These are phyloP conservation scores for Cheilosia soror DNA, from an alignment of 2,888 invertebrate genomes.

Conservation along the genomic window DNA sequence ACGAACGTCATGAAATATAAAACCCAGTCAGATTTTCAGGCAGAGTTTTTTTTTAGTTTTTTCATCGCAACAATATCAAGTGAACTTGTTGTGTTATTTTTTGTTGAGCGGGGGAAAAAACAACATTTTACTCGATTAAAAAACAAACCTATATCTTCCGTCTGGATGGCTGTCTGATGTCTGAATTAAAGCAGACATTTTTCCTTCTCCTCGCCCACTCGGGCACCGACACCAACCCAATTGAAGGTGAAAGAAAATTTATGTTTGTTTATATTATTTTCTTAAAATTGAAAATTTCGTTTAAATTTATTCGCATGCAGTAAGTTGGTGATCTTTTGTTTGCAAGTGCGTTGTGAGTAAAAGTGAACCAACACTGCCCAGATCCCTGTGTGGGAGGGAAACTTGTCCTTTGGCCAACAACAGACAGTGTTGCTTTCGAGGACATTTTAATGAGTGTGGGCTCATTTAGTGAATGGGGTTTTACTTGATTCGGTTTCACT, in stretches of 20 bases:
- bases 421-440: constrained; percentile 36
- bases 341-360: constrained; percentile 12
- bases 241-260: constrained; percentile 48
- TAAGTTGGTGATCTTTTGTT: not conserved
- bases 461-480: constrained; percentile 29
- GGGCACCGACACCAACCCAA: not conserved
- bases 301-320: constrained; percentile 5
- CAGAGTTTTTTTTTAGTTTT: not conserved
- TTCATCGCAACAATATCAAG: constrained; percentile 5
- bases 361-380: constrained; percentile 14
- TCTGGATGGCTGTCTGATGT: constrained; percentile 47
- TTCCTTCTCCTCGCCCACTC: constrained; percentile 47
- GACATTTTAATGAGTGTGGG: constrained; percentile 49
- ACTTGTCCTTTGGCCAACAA: constrained; percentile 62
- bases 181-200: constrained; percentile 61
- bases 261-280: constrained; percentile 22
- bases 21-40: constrained; percentile 39
- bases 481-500: constrained; percentile 22
- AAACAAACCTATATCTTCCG: constrained; percentile 12
- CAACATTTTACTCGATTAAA: constrained; percentile 20
- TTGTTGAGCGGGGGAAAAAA: constrained; percentile 12
- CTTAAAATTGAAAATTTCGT: constrained; percentile 1
- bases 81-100: constrained; percentile 8
- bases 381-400: constrained; percentile 17
- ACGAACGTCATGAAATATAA: constrained; percentile 56